Evolutionary conservation across 2,797 vertebrate genomes (phyloP), one percentile per base, ranked within the genome.

Genomic region (Peromyscus nudipes): DNA sequence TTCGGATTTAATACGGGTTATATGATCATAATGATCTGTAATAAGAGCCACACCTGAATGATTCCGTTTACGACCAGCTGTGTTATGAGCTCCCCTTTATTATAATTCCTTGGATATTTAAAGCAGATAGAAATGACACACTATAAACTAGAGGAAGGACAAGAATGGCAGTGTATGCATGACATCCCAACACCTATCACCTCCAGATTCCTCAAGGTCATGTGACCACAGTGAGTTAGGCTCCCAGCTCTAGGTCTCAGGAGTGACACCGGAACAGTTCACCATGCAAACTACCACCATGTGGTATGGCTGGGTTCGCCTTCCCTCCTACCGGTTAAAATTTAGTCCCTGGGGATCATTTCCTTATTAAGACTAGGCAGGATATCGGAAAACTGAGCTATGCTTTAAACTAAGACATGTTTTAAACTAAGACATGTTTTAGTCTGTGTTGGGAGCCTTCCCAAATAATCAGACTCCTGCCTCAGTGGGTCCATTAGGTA

Each of bases 11-110:
- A 99, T 98, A 97, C 97, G 98, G 98, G 98, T 98, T 98, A 98
- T 97, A 98, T 97, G 98, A 98, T 98, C 98, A 97, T 98, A 98
- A 98, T 97, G 98, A 98, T 97, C 97, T 87, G 95, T 98, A 98
- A 98, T 98, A 98, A 98, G 98, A 97, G 98, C 98, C 97, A 98
- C 97, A 98, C 98, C 98, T 98, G 98, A 98, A 98, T 98, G 98
- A 98, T 97, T 98, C 98, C 96, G 95, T 98, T 98, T 98, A 98
- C 98, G 97, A 97, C 97, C 97, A 98, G 94, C 87, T 98, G 98
- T 98, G 98, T 98, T 98, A 98, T 96, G 98, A 98, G 97, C 89
- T 98, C 88, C 93, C 96, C 94, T 98, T 98, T 97, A 98, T 98
- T 98, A 97, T 91, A 96, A 97, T 97, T 97, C 91, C 69, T 85